phyloP scores from a whole-genome alignment of 2,888 invertebrate species.

The Ochropacha duplaris region DNA sequence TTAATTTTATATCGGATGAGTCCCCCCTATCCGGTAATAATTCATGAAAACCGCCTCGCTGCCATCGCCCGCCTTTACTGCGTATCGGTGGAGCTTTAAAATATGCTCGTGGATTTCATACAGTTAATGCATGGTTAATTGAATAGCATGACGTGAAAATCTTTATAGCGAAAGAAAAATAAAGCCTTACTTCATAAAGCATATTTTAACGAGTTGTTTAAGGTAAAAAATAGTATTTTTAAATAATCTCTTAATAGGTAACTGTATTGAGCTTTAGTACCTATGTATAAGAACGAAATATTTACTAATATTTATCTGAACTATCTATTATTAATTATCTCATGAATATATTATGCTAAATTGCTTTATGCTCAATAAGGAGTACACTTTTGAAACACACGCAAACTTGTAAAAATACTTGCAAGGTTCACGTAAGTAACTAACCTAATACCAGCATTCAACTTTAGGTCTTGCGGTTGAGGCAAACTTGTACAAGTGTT shows the following conservation, averaged over 20 bases:
- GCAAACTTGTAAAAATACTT: not conserved
- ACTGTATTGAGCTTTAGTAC: too few relatives aligned
- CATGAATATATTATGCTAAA: too few relatives aligned
- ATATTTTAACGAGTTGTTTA: not conserved
- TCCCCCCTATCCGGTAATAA: constrained; percentile 51
- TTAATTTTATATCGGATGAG: constrained; percentile 63
- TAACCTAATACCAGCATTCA: not conserved
- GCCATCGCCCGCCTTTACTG: constrained; percentile 21
- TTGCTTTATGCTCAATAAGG: too few relatives aligned
- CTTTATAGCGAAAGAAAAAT: too few relatives aligned
- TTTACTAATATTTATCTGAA: too few relatives aligned
- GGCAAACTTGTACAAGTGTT: constrained; percentile 3
- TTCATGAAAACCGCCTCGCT: constrained; percentile 50
- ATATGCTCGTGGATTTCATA: not conserved
- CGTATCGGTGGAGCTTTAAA: constrained; percentile 10
- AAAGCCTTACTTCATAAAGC: not conserved
- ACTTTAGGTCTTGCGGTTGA: not conserved
- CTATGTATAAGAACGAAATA: too few relatives aligned
- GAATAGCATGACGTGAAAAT: not conserved
- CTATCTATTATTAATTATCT: too few relatives aligned
- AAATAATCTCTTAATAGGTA: not conserved
- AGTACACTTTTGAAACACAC: not conserved
- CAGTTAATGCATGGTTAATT: not conserved
- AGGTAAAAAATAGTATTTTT: not conserved
- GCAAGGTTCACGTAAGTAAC: not conserved